Base-by-base conservation (phyloP, 2,888 invertebrate genomes). In the Scaeva pyrastri region DNA sequence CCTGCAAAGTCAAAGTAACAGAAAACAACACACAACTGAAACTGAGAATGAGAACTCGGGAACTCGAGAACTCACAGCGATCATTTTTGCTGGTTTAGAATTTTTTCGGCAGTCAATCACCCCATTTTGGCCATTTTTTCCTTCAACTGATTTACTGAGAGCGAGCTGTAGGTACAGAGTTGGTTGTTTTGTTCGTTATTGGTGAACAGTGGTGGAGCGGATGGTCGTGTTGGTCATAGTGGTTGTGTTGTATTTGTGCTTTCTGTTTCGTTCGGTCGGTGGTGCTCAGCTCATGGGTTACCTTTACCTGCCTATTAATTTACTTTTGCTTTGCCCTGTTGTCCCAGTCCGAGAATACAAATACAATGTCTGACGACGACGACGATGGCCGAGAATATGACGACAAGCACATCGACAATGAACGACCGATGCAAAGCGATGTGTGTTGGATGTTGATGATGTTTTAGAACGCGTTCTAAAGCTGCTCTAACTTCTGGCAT, bases 71-170 rank as follows among this genome's bases (percentile, higher is more conserved):
- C 55, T 60, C 68, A 62, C 31, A 21, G 8, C 16, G 31, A 66
- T 48, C 66, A 80, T 62, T 85, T 85, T 21, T 86, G 85, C 81
- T 81, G 85, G 76, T 73, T 85, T 76, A 58, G 81, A 86, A 86
- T 86, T 86, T 64, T 81, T 86, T 86, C 64, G 81, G 55, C 85
- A 86, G 85, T 86, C 85, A 86, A 81, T 86, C 85, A 86, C 85
- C 85, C 81, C 75, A 45, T 77, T 83, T 75, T 78, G 58, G 73
- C 45, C 72, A 68, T 68, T 83, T 83, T 74, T 45, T 31, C 11
- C 26, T 56, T 72, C 10, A 12, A 12, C 31, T 31, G 31, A 31
- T 0, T 31, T 31, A 31, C 31, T 31, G 31, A 31, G 31, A 31
- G 31, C 5, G 31, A 7, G 26, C n/a, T 64, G n/a, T 16, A 62